Conservation (phyloP, 2,888 invertebrate genomes). For the Tinea trinotella region DNA sequence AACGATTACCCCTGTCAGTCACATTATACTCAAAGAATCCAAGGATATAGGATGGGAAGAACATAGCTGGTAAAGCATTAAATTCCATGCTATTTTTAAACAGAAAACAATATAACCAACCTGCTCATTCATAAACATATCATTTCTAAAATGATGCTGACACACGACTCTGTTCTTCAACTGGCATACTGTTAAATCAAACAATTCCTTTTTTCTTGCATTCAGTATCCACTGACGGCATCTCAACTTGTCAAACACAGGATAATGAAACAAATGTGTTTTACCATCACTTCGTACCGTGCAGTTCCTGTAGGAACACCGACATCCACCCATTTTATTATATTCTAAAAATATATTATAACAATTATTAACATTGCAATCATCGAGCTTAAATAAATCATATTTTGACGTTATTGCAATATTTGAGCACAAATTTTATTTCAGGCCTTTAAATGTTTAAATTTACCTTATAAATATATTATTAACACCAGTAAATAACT, state of each 20-base stretch:
- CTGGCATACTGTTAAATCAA: slow-evolving; percentile 69
- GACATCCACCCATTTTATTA: slow-evolving; percentile 70
- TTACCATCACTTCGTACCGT: slow-evolving; percentile 60
- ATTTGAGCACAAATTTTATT: too few relatives aligned
- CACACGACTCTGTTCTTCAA: slow-evolving; percentile 74
- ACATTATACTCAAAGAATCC: too few relatives aligned
- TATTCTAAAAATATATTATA: background rate
- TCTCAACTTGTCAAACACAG: slow-evolving; percentile 70
- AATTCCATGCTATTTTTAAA: too few relatives aligned
- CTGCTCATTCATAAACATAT: slow-evolving; percentile 68
- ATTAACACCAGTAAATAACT: too few relatives aligned
- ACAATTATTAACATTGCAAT: too few relatives aligned
- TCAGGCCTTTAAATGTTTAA: too few relatives aligned
- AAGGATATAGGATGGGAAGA: too few relatives aligned
- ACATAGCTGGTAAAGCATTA: too few relatives aligned
- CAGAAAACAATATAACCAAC: slow-evolving; percentile 30
- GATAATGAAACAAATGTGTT: slow-evolving; percentile 75
- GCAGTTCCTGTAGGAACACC: slow-evolving; percentile 72
- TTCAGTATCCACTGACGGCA: slow-evolving; percentile 74
- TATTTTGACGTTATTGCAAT: too few relatives aligned
- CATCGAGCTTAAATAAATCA: too few relatives aligned
- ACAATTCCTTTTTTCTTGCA: slow-evolving; percentile 63
- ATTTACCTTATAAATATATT: too few relatives aligned
- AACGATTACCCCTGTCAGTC: too few relatives aligned
- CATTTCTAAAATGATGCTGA: slow-evolving; percentile 71